Conservation (phyloP, 1,140 invertebrate genomes). For the Ceratina australensis region DNA sequence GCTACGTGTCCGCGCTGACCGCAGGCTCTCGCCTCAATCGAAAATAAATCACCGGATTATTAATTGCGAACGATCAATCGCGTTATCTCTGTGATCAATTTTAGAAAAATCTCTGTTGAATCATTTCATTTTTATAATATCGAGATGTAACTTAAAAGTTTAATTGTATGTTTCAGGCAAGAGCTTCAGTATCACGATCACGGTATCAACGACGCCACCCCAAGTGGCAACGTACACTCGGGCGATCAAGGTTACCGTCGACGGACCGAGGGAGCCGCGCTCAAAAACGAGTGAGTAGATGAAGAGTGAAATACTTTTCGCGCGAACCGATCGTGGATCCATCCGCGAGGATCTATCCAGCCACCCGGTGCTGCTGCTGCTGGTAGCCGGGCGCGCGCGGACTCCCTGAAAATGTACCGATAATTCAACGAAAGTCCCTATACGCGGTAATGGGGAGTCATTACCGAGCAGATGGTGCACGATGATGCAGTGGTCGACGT, state of each 20-base stretch:
- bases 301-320: constrained; percentile 45
- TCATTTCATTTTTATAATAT: too few species aligned
- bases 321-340: not conserved
- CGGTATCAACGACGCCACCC: constrained; percentile 93
- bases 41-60: not conserved
- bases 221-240: constrained; percentile 97
- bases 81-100: not conserved
- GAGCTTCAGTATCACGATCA: constrained; percentile 98
- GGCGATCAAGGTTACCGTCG: constrained; percentile 99
- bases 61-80: not conserved
- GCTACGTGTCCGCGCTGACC: constrained; percentile 4
- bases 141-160: too few species aligned
- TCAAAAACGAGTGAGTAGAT: constrained; percentile 96
- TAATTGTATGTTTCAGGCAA: constrained; percentile 91
- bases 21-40: constrained; percentile 4
- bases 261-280: constrained; percentile 97
- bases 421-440: constrained; percentile 78
- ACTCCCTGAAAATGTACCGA: constrained; percentile 73
- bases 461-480: constrained; percentile 79
- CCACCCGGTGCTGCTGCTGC: constrained; percentile 43
- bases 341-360: constrained; percentile 50
- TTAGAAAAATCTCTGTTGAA: not conserved
- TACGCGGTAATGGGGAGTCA: constrained; percentile 77
- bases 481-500: constrained; percentile 77
- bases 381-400: constrained; percentile 22